These are phyloP conservation scores for Arion vulgaris DNA, from an alignment of 1,140 invertebrate species.

Conservation along the genomic window DNA sequence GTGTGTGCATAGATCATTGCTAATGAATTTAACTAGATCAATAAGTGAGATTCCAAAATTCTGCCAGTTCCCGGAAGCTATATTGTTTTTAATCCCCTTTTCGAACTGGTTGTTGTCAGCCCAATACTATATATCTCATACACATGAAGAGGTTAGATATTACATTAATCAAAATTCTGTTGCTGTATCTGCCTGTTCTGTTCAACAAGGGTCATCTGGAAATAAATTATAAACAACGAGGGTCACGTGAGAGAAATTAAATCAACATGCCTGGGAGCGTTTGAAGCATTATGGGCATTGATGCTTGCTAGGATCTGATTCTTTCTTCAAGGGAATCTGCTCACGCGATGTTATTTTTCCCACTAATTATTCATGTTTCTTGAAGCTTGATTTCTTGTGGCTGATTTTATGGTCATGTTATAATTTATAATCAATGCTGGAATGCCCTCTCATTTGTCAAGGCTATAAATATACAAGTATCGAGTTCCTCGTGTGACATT, in stretches of 20 bases:
- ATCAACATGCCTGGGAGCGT: background rate
- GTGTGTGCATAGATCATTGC: background rate
- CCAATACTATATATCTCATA: background rate
- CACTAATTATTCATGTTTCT: conserved; percentile 10
- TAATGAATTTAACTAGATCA: background rate
- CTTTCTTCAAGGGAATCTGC: background rate
- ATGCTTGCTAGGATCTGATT: background rate
- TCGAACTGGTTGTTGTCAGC: no score
- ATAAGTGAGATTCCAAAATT: background rate
- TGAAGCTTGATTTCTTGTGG: conserved; percentile 12
- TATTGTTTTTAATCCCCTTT: background rate
- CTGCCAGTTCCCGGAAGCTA: background rate
- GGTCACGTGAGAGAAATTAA: conserved; percentile 5
- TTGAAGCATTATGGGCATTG: background rate
- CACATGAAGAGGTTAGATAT: background rate
- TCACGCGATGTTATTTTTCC: background rate
- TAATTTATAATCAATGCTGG: background rate
- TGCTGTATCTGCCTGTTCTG: background rate
- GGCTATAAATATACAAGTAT: conserved; percentile 9
- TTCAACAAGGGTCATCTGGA: background rate
- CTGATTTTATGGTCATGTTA: background rate
- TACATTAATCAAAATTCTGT: background rate
- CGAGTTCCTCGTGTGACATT: background rate
- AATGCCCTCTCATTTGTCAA: conserved; percentile 12
- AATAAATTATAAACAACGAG: conserved; percentile 7